Evolutionary conservation across 37 sponge, comb jelly and placozoan species (phyloP).

Genomic region (Haliclona indistincta): DNA sequence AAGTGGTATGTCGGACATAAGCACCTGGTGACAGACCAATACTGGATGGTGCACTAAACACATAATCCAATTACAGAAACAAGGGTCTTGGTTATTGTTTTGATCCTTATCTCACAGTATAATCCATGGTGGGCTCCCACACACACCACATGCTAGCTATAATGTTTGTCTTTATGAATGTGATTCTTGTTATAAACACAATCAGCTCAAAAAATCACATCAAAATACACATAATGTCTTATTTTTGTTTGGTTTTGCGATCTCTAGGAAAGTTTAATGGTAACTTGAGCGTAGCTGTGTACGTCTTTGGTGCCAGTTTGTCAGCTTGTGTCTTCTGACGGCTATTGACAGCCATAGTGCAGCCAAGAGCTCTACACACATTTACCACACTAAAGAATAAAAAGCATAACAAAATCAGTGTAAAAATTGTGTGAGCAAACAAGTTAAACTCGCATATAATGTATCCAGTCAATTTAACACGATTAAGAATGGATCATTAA

Average conservation of each 20-base stretch:
- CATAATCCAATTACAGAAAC: too few relatives aligned
- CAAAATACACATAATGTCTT: too few relatives aligned
- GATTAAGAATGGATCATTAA: too few relatives aligned
- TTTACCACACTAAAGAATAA: slow-evolving; percentile 23
- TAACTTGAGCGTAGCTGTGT: slow-evolving; percentile 32
- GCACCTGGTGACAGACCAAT: too few relatives aligned
- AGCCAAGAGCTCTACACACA: slow-evolving; percentile 51
- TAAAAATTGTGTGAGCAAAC: not conserved
- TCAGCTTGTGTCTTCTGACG: slow-evolving; percentile 12
- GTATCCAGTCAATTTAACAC: too few relatives aligned
- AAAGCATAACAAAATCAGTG: slow-evolving; percentile 4
- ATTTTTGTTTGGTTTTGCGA: slow-evolving; percentile 2
- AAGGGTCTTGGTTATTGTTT: too few relatives aligned
- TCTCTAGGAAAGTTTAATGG: slow-evolving; percentile 52
- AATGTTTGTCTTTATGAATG: not conserved
- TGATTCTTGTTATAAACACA: not conserved
- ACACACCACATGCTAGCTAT: not conserved
- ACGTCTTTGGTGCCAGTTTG: not conserved
- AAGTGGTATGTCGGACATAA: too few relatives aligned
- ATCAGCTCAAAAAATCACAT: not conserved
- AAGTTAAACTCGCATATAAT: slow-evolving; percentile 9
- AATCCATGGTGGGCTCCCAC: not conserved
- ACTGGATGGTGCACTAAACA: too few relatives aligned
- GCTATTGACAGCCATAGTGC: slow-evolving; percentile 11
- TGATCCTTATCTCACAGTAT: too few relatives aligned